Base-by-base conservation (phyloP, 1,140 invertebrate species). In the Pogonomyrmex barbatus region DNA sequence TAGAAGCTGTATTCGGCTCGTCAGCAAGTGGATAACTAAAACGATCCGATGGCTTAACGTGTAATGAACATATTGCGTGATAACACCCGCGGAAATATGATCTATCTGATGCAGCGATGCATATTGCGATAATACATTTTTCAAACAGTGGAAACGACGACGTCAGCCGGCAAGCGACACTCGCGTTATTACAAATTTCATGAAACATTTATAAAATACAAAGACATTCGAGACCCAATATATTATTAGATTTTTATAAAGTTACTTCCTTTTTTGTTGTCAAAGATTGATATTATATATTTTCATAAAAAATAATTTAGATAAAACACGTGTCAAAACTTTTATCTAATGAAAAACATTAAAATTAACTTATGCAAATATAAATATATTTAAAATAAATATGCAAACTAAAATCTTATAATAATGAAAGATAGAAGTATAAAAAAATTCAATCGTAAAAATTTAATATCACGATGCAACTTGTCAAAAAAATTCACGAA, bases 21-120 rank as follows among this genome's bases (percentile, higher is more conserved):
- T 75, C 83, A 52, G 47, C 71, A 47, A 75, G 76, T 77, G 87
- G 73, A 82, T 83, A 58, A 91, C 89, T 91, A 85, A 90, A 58
- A 76, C 68, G 62, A 36, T 5, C 50, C 54, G 52, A 36, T 54
- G 77, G 71, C 87, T 90, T 90, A 88, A 88, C 70, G 33, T 47
- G 47, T 85, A 88, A 82, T 65, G 87, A 90, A 90, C 89, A 90
- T 90, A 86, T 88, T 90, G 52, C 56, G 78, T 42, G 75, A 84
- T 86, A 87, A 67, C 73, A 83, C 65, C 86, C 70, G 86, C 77
- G 76, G 52, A 89, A 30, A 90, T 87, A 54, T 14, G 42, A 87
- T 89, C 58, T 87, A 58, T 70, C 58, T 50, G 60, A 33, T 75
- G 24, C 73, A 76, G 62, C 67, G 58, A 58, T 87, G 58, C 73